Percentiles rank a stretch among this genome's conserved stretches.
phyloP scores from a whole-genome alignment of 1,140 invertebrate species.

The Telenomus remus region DNA sequence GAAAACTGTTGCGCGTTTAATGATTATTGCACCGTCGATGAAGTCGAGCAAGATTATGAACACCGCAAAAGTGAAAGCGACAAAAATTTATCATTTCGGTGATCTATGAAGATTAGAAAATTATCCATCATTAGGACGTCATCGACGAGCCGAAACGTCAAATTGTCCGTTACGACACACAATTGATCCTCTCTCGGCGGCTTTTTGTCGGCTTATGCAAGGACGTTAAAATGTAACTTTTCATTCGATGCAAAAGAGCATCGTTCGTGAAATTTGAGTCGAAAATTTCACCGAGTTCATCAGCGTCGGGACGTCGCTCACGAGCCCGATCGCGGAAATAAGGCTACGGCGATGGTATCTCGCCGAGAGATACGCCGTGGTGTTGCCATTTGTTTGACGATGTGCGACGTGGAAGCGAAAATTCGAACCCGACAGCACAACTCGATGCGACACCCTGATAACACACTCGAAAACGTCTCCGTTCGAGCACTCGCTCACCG shows the following conservation, averaged over 20 bases:
- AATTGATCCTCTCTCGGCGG: no score
- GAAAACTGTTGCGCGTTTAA: slow-evolving; percentile 4
- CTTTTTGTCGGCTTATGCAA: slow-evolving; percentile 15
- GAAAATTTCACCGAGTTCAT: slow-evolving; percentile 64
- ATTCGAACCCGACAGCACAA: slow-evolving; percentile 22
- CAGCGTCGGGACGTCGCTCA: slow-evolving; percentile 61
- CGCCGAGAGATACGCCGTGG: slow-evolving; percentile 32
- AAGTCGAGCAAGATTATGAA: no score
- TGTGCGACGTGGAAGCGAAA: slow-evolving; percentile 26
- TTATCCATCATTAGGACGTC: no score
- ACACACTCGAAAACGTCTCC: slow-evolving; percentile 8
- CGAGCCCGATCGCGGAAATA: slow-evolving; percentile 61
- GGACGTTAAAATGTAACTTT: slow-evolving; percentile 23
- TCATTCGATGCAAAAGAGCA: slow-evolving; percentile 12
- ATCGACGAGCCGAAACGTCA: no score
- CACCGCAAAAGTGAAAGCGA: slow-evolving; percentile 10
- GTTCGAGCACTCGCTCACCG: not conserved
- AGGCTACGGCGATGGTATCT: slow-evolving; percentile 63
- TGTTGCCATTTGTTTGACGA: slow-evolving; percentile 46
- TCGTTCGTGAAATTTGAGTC: slow-evolving; percentile 64
- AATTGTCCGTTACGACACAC: no score
- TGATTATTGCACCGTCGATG: no score
- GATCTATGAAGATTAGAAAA: no score
- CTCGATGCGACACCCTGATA: slow-evolving; percentile 26
- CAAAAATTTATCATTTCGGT: not conserved